Conservation (phyloP, 2,888 invertebrate species). For the Pachycephus smyrnensis region DNA sequence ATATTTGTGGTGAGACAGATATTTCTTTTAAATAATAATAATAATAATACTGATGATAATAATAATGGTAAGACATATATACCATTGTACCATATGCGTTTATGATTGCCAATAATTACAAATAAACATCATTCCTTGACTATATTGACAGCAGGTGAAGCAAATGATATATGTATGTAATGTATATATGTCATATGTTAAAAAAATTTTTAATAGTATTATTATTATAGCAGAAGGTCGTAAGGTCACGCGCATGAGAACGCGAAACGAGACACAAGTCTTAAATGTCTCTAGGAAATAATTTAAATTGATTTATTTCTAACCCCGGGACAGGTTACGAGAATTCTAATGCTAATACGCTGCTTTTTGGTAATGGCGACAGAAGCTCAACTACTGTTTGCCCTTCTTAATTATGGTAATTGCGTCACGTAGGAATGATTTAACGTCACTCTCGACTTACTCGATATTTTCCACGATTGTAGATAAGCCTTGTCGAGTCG, state of each 20-base stretch:
- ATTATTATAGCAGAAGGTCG: background rate
- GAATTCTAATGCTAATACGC: background rate
- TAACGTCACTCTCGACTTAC: background rate
- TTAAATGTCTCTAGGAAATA: background rate
- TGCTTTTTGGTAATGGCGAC: background rate
- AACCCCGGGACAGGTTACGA: background rate
- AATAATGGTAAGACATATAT: conserved; percentile 10
- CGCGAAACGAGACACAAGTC: background rate
- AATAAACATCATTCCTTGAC: conserved; percentile 11
- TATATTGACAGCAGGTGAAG: background rate
- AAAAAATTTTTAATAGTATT: background rate
- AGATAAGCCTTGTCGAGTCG: background rate
- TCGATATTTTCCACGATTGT: background rate
- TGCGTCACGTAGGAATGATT: background rate
- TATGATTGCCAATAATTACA: conserved; percentile 23
- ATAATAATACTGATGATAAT: background rate
- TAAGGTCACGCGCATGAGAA: background rate
- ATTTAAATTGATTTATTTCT: background rate
- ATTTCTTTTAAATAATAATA: background rate
- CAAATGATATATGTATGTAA: background rate
- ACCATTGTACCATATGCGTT: conserved; percentile 31
- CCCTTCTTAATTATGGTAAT: background rate
- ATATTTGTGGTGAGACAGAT: background rate
- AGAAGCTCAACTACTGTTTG: background rate
- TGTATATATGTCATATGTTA: background rate